These are phyloP conservation scores for Burhinus bistriatus DNA, from an alignment of 2,113 vertebrate genomes.

Conservation along the genomic window DNA sequence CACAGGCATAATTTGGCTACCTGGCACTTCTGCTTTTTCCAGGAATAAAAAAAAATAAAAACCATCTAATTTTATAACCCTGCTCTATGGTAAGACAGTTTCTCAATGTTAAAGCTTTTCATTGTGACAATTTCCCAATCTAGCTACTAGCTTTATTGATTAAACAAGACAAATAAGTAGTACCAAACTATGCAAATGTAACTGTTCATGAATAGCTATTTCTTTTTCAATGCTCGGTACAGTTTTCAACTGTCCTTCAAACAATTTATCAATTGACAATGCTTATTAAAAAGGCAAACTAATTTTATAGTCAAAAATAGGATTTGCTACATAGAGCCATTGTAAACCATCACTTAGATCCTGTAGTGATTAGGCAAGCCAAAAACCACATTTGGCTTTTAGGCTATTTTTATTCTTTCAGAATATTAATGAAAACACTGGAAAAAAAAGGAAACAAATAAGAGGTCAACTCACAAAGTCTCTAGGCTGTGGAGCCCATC, in stretches of 20 bases:
- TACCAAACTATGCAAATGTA: background rate
- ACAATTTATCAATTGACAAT: background rate
- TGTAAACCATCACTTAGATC: conserved; percentile 55
- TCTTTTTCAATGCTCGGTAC: background rate
- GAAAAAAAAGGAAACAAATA: conserved; percentile 73
- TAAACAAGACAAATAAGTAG: background rate
- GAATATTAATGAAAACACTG: conserved; percentile 79
- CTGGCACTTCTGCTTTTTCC: background rate
- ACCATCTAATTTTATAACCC: background rate
- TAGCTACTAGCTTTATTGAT: background rate
- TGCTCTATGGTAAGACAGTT: background rate
- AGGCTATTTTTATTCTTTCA: conserved; percentile 69
- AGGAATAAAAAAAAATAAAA: background rate
- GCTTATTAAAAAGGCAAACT: conserved; percentile 22
- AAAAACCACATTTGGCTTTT: conserved; percentile 64
- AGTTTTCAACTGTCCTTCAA: conserved; percentile 18
- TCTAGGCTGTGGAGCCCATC: conserved; percentile 86
- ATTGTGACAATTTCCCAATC: background rate
- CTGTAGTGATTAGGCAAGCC: conserved; percentile 61
- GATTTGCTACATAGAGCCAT: conserved; percentile 31
- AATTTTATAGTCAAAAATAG: conserved; percentile 10
- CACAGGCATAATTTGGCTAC: background rate
- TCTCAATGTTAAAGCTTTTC: background rate
- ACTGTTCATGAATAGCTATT: background rate
- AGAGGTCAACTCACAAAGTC: conserved; percentile 88